Base-by-base conservation (phyloP, 2,113 vertebrate species). In the Syrrhaptes paradoxus region DNA sequence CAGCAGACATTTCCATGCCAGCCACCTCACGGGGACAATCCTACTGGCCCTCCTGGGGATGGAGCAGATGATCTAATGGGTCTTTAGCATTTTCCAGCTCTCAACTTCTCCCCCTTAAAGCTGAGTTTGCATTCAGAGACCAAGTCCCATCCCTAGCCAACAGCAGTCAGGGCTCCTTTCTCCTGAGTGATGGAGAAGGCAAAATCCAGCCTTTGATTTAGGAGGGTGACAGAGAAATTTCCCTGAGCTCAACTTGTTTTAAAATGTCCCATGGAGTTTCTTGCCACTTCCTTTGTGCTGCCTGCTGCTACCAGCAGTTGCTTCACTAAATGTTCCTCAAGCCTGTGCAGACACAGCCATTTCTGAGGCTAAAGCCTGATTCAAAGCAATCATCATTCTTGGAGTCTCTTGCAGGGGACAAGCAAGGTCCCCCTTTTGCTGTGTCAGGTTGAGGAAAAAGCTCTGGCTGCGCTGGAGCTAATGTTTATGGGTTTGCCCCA, bases 331-430 rank as follows among this genome's bases (percentile, higher is more conserved):
- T 26, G 48, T 12, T 86, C 18, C 73, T 38, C 4, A 26, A 34
- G 15, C 51, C 29, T 31, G 13, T 18, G 38, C 0, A 0, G 68
- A 41, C n/a, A 36, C 1, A 1, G 67, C 3, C 0, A 0, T 51
- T 77, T 32, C 87, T 73, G 66, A 75, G 55, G 38, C 25, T 17
- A 10, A 4, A 70, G 24, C 17, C 71, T 22, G 45, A 48, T 16
- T 41, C 79, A 85, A 43, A 80, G 14, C 49, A 55, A 28, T 21
- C 25, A n/a, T 13, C 58, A 26, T 46, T 51, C 36, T 13, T 38
- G 38, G 32, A 63, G 20, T 2, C 16, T 5, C 7, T 34, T 17
- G 19, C 63, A 36, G 63, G 63, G 14, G 46, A 38, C 59, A 63
- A 59, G 5, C 2, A 28, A 63, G 4, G 20, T 63, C 43, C 6